These are phyloP conservation scores for Apocheima hispidaria DNA, from an alignment of 2,888 invertebrate species.

Conservation along the genomic window DNA sequence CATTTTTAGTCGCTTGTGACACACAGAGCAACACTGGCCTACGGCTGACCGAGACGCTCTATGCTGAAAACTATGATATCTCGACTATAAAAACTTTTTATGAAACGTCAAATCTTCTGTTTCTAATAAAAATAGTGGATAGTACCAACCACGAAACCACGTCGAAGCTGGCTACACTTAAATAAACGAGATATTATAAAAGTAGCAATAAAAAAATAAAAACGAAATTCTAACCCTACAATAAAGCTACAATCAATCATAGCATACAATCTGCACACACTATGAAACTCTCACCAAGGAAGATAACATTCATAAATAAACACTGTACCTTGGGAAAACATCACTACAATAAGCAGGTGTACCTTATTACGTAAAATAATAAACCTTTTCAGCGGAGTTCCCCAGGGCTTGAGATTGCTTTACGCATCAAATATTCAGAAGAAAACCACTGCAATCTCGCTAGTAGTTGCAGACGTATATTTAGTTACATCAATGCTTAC, in stretches of 20 bases:
- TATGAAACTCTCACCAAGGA: conserved; percentile 26
- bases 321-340: conserved; percentile 17
- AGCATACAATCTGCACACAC: conserved; percentile 13
- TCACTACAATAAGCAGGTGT: conserved; percentile 30
- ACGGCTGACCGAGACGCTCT: too few relatives aligned
- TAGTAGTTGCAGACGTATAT: conserved; percentile 40
- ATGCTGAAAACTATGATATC: too few relatives aligned
- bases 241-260: too few relatives aligned
- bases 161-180: neutral
- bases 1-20: too few relatives aligned
- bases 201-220: conserved; percentile 5
- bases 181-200: conserved; percentile 3
- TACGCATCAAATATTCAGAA: conserved; percentile 50
- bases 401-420: conserved; percentile 44
- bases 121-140: neutral
- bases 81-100: too few relatives aligned
- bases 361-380: conserved; percentile 37
- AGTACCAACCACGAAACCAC: neutral
- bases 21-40: too few relatives aligned
- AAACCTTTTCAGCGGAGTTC: conserved; percentile 31
- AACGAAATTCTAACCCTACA: conserved; percentile 18
- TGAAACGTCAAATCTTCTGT: too few relatives aligned
- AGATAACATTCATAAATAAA: conserved; percentile 33
- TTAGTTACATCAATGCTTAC: conserved; percentile 38
- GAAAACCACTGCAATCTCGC: conserved; percentile 50